Evolutionary conservation across 2,113 vertebrate species (phyloP).

Genomic region (Galemys pyrenaicus): DNA sequence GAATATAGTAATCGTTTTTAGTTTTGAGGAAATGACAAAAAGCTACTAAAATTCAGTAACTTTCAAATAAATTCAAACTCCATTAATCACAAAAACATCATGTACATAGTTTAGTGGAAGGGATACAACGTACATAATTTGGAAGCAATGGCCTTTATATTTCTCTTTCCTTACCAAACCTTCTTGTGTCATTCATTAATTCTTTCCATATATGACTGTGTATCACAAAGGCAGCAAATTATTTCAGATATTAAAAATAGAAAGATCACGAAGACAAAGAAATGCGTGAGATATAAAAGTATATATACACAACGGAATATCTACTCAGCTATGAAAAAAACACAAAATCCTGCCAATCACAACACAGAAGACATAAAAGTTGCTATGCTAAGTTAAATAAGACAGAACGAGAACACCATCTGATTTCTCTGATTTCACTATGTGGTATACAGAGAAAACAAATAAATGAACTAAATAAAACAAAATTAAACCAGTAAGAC

Average conservation of each 20-base stretch:
- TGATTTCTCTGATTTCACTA: too few relatives aligned
- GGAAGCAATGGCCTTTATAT: background rate
- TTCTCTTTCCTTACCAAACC: background rate
- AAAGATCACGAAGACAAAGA: constrained; percentile 27
- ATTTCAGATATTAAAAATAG: constrained; percentile 31
- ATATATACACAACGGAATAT: too few relatives aligned
- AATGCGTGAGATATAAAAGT: background rate
- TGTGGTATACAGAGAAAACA: too few relatives aligned
- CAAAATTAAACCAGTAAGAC: too few relatives aligned
- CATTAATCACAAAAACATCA: constrained; percentile 24
- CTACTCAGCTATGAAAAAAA: too few relatives aligned
- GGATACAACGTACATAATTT: background rate
- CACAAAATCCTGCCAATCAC: too few relatives aligned
- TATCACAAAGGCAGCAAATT: background rate
- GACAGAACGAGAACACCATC: too few relatives aligned
- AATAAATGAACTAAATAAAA: too few relatives aligned
- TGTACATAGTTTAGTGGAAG: background rate
- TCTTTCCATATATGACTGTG: background rate
- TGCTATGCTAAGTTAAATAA: too few relatives aligned
- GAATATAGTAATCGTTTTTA: background rate
- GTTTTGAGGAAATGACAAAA: constrained; percentile 49
- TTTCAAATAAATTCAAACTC: constrained; percentile 15
- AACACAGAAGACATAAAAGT: too few relatives aligned
- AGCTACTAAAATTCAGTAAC: constrained; percentile 6
- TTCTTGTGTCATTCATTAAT: background rate